phyloP scores from a whole-genome alignment of 2,113 vertebrate genomes.

The Nyctibius bracteatus region DNA sequence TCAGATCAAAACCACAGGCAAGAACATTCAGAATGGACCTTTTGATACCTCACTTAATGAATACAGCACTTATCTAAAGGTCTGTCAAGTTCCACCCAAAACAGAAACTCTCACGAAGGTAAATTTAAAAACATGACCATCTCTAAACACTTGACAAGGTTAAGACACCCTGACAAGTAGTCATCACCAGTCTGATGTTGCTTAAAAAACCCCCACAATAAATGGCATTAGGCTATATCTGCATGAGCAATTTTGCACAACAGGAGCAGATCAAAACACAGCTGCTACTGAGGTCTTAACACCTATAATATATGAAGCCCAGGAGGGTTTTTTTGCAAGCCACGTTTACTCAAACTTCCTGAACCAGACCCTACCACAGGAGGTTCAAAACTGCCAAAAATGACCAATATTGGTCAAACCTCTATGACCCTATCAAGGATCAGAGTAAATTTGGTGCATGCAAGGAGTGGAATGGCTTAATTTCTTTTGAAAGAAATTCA shows the following conservation, averaged over 20 bases:
- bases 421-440: background rate
- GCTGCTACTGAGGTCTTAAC: background rate
- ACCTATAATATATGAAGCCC: background rate
- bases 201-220: background rate
- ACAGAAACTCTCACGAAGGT: background rate
- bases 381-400: background rate
- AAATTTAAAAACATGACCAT: background rate
- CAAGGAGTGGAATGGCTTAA: accelerated
- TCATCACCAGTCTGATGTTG: background rate
- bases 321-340: background rate
- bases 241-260: background rate
- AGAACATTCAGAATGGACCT: background rate
- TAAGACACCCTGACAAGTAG: background rate
- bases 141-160: background rate
- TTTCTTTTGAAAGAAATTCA: background rate
- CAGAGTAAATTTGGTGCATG: background rate
- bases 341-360: background rate
- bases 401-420: background rate
- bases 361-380: background rate
- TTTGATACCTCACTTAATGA: background rate
- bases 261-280: background rate
- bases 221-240: background rate
- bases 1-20: background rate
- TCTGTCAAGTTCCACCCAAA: background rate
- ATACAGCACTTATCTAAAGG: background rate